Conservation (phyloP, 2,797 vertebrate genomes). For the Gallinago nigripennis region DNA sequence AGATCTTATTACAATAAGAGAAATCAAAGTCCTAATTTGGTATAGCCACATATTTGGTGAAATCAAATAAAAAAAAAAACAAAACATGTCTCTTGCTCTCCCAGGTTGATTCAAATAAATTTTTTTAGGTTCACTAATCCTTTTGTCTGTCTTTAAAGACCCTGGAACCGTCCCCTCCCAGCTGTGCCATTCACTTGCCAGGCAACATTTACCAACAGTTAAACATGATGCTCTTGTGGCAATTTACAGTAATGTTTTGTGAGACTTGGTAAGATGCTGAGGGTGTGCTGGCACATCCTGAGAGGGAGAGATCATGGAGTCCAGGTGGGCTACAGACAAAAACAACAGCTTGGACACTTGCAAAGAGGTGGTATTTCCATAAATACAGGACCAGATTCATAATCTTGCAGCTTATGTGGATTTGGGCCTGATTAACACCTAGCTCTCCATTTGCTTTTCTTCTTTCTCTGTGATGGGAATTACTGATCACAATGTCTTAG, state of each 20-base stretch:
- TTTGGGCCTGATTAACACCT: neutral
- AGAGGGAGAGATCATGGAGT: neutral
- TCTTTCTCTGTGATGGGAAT: neutral
- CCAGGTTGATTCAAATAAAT: neutral
- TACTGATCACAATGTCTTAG: neutral
- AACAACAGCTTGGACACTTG: neutral
- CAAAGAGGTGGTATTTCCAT: neutral
- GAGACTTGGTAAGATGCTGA: neutral
- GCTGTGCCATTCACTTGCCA: neutral
- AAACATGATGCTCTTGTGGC: neutral
- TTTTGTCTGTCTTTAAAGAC: neutral
- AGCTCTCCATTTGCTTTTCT: neutral
- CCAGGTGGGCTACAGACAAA: neutral
- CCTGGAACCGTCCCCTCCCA: neutral
- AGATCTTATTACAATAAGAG: neutral
- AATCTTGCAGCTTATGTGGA: neutral
- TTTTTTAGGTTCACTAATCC: neutral
- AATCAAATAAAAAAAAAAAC: neutral
- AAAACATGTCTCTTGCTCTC: neutral
- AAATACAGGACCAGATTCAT: neutral
- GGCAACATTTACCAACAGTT: neutral
- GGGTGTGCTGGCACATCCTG: neutral
- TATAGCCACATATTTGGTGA: neutral
- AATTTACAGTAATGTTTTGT: neutral
- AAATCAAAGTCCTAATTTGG: neutral